A percentile compares a stretch with the other conserved stretches of the same genome.
Evolutionary conservation across 2,888 invertebrate genomes (phyloP).

Genomic region (Campaea margaritaria): DNA sequence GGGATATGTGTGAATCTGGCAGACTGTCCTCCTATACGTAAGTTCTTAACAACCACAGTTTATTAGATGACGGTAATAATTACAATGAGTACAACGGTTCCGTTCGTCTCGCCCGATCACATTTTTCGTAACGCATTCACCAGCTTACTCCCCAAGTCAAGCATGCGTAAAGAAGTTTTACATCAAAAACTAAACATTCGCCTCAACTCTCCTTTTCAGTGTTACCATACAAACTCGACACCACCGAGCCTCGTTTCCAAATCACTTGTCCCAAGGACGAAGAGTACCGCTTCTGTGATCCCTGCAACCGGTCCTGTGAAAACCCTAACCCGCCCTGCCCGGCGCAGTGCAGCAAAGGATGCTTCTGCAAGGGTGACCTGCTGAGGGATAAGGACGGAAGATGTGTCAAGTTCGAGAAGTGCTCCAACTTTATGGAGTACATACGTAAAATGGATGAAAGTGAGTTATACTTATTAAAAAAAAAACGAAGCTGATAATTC

Average conservation of each 20-base stretch:
- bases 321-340: conserved; percentile 68
- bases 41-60: conserved; percentile 40
- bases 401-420: conserved; percentile 57
- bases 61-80: too few relatives aligned
- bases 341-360: conserved; percentile 67
- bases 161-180: too few relatives aligned
- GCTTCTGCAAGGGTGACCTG: conserved; percentile 65
- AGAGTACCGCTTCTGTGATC: conserved; percentile 68
- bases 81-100: too few relatives aligned
- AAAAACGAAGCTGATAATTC: too few relatives aligned
- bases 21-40: conserved; percentile 61
- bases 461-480: too few relatives aligned
- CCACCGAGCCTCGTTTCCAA: conserved; percentile 61
- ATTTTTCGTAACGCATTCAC: too few relatives aligned
- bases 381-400: conserved; percentile 57
- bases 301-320: conserved; percentile 64
- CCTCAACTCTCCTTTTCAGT: too few relatives aligned
- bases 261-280: conserved; percentile 60
- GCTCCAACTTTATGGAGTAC: conserved; percentile 48
- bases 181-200: too few relatives aligned
- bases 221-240: conserved; percentile 50
- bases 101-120: too few relatives aligned
- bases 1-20: conserved; percentile 64
- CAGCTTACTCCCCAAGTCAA: too few relatives aligned
- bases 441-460: conserved; percentile 28